A percentile compares a stretch with the other conserved stretches of the same genome.
Evolutionary conservation across 2,888 invertebrate species (phyloP).

Genomic region (Pyrgus malvae): DNA sequence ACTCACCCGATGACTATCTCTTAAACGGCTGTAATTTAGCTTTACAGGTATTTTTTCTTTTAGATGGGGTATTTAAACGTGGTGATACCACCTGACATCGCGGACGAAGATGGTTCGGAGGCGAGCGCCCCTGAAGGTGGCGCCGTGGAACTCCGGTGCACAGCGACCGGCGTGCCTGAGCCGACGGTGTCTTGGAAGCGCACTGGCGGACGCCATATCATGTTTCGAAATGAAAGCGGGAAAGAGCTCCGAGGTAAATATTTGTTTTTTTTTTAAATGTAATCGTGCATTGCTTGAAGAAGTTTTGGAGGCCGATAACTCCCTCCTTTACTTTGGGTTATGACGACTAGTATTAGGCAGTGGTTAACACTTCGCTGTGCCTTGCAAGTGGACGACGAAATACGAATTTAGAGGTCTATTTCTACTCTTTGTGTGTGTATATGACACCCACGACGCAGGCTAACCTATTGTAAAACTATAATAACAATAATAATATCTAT

Average conservation of each 20-base stretch:
- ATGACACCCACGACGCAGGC: no score
- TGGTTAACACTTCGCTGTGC: no score
- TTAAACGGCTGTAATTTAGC: no score
- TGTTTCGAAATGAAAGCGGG: conserved; percentile 85
- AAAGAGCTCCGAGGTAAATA: conserved; percentile 85
- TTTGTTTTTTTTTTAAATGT: conserved; percentile 8
- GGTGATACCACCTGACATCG: conserved; percentile 92
- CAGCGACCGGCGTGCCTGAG: conserved; percentile 89
- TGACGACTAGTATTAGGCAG: no score
- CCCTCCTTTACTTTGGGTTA: no score
- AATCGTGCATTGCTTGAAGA: neutral
- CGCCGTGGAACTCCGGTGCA: conserved; percentile 87
- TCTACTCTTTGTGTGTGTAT: no score
- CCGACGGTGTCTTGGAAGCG: conserved; percentile 91
- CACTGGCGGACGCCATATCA: conserved; percentile 88
- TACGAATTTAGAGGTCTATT: no score
- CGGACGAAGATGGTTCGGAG: conserved; percentile 82
- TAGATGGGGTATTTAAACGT: conserved; percentile 94
- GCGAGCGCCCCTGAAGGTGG: conserved; percentile 91
- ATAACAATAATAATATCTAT: no score
- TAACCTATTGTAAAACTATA: no score
- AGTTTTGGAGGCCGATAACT: neutral
- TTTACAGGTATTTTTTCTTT: no score
- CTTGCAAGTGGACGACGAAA: no score
- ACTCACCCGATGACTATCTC: no score